Evolutionary conservation across 2,113 vertebrate genomes (phyloP), one percentile per base, ranked within the genome.

Genomic region (Pagrus major): DNA sequence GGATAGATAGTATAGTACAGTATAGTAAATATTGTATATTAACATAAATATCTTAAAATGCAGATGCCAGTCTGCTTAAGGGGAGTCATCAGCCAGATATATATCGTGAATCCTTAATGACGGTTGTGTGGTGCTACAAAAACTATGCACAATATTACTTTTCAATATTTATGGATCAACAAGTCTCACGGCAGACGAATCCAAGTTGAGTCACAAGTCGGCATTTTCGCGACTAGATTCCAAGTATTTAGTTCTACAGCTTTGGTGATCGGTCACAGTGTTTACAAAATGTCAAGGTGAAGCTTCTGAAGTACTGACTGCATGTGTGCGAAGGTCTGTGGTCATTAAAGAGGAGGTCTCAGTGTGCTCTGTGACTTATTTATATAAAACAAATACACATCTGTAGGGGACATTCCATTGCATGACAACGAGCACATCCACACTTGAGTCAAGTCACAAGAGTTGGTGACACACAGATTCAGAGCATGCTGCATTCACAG

Each of bases 391-490:
- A 51, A n/a, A 46, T 2, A 6, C 9, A 33, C n/a, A 37, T 84
- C 25, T 55, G 44, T 35, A 49, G 60, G 37, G n/a, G 72, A 68
- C 27, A 72, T 71, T 51, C 56, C 61, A 54, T 74, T 44, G 27
- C 74, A 64, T 39, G 63, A 65, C 58, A 25, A 71, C 46, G 58
- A 73, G 66, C 56, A 82, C 59, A 21, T 70, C 49, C 46, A 63
- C 49, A 60, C 56, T 33, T 15, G 11, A 58, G 41, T 64, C 56
- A 25, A 51, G 81, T 85, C 78, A 82, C 76, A 76, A 76, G 75
- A 67, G 75, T 11, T 23, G 52, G 66, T 78, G 78, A 85, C 86
- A 69, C 41, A 77, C 39, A 46, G 41, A 76, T 63, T 64, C 66
- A 41, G 63, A 46, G 63, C 37, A 12, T 37, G 59, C 65, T 69